phyloP scores from a whole-genome alignment of 2,797 vertebrate species.

The Mico argentatus region DNA sequence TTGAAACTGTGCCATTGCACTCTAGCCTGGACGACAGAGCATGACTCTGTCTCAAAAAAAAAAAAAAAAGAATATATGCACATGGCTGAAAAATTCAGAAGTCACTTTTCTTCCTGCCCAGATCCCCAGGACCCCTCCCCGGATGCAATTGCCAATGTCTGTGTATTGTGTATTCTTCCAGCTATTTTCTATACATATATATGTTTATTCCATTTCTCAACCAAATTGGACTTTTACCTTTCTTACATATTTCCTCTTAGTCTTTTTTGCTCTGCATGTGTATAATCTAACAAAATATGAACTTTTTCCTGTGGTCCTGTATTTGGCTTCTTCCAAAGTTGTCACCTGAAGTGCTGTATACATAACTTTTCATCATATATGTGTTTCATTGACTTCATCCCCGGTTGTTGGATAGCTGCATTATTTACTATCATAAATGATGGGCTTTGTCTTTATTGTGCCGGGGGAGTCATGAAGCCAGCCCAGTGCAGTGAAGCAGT shows the following conservation, averaged over 20 bases:
- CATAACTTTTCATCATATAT: background rate
- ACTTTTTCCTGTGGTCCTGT: background rate
- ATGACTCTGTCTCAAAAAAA: background rate
- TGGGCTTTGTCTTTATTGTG: background rate
- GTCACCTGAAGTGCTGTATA: background rate
- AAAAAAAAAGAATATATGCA: background rate
- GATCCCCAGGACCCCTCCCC: background rate
- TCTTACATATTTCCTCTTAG: background rate
- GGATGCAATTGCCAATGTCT: background rate
- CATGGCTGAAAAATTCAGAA: background rate
- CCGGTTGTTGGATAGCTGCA: background rate
- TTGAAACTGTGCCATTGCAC: fast-evolving
- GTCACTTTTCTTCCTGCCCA: fast-evolving
- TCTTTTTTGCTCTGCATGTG: background rate
- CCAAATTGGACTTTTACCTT: background rate
- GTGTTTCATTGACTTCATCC: background rate
- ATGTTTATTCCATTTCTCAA: background rate
- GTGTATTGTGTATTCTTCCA: background rate
- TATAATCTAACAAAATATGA: background rate
- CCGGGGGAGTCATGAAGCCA: background rate
- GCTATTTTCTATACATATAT: background rate
- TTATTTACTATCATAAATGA: background rate
- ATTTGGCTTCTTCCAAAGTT: background rate
- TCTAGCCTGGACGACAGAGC: background rate
- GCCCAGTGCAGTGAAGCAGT: background rate